Conservation (phyloP, 2,888 invertebrate species). For the Apodemia mormo region DNA sequence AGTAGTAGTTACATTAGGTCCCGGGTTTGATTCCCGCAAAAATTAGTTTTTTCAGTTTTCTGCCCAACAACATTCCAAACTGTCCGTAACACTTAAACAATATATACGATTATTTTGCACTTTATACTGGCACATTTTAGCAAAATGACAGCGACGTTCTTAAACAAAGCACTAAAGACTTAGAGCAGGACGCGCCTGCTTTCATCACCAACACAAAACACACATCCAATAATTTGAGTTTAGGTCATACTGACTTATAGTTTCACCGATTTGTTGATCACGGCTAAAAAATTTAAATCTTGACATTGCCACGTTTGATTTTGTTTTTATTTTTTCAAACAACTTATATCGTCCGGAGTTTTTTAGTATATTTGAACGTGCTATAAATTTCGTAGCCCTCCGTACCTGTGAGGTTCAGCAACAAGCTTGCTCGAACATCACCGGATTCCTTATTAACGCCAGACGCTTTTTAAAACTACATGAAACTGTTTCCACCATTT, state of each 20-base stretch:
- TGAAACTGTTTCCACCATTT: conserved; percentile 20
- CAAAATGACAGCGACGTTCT: neutral
- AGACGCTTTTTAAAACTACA: conserved; percentile 31
- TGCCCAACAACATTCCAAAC: neutral
- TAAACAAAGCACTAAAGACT: neutral
- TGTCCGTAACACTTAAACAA: neutral
- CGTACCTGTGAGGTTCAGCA: conserved; percentile 39
- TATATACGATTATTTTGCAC: conserved; percentile 2
- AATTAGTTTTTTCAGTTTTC: too few species aligned
- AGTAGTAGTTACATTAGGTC: too few species aligned
- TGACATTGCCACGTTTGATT: conserved; percentile 31
- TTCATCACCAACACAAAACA: neutral
- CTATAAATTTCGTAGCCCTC: conserved; percentile 27
- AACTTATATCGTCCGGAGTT: conserved; percentile 30
- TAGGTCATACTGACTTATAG: conserved; percentile 36
- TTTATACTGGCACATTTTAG: neutral
- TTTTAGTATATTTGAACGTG: conserved; percentile 17
- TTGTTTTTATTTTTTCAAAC: conserved; percentile 31
- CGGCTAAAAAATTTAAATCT: too few species aligned
- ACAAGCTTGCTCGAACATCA: conserved; percentile 34
- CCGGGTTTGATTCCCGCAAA: too few species aligned
- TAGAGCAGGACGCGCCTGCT: neutral
- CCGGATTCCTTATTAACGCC: conserved; percentile 31
- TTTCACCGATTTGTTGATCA: conserved; percentile 23
- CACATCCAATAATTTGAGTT: conserved; percentile 32